Evolutionary conservation across 2,888 invertebrate species (phyloP).

Genomic region (Cheilosia vulpina): DNA sequence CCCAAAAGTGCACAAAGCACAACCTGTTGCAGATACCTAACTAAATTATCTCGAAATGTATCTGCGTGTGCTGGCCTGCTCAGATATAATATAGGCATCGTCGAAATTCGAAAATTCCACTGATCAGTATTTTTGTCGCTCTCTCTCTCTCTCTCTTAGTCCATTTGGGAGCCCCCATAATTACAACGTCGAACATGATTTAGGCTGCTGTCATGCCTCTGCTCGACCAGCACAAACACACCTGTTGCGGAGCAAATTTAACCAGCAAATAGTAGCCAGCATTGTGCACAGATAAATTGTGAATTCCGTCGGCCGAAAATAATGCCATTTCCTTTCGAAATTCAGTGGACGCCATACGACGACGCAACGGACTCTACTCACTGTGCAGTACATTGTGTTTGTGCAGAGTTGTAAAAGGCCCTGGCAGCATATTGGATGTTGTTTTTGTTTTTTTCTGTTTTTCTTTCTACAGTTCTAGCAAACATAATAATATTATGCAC

Average conservation of each 20-base stretch:
- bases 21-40: conserved; percentile 56
- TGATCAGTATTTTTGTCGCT: conserved; percentile 50
- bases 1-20: conserved; percentile 43
- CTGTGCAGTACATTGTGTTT: conserved; percentile 3
- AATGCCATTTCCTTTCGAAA: conserved; percentile 75
- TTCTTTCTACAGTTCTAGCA: conserved; percentile 28
- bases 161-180: conserved; percentile 71
- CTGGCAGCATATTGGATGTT: conserved; percentile 51
- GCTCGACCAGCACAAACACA: conserved; percentile 57
- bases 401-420: conserved; percentile 32
- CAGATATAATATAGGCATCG: conserved; percentile 69
- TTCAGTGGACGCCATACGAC: conserved; percentile 11
- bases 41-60: conserved; percentile 37
- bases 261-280: conserved; percentile 34
- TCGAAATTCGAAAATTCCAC: conserved; percentile 72
- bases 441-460: not conserved
- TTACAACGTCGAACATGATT: conserved; percentile 75
- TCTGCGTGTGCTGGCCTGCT: conserved; percentile 58
- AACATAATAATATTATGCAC: conserved; percentile 75
- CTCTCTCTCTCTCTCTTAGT: conserved; percentile 32
- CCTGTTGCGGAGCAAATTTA: conserved; percentile 55
- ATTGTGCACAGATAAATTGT: conserved; percentile 67
- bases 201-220: conserved; percentile 72
- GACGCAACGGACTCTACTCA: not conserved
- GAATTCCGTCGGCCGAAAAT: conserved; percentile 74